These are phyloP conservation scores for Kryptopterus vitreolus DNA, from an alignment of 2,797 vertebrate species.

Conservation along the genomic window DNA sequence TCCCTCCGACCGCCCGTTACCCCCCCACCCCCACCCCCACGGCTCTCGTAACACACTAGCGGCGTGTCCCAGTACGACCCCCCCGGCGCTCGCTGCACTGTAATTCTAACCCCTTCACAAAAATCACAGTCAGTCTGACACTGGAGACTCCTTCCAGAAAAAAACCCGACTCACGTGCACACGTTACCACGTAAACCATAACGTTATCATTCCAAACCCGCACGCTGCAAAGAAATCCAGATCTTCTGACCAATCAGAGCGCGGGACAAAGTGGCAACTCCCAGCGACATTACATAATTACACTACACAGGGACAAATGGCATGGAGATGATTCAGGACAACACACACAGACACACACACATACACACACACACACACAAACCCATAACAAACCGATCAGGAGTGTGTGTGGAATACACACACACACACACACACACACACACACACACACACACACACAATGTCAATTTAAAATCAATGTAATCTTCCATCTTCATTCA, in stretches of 20 bases:
- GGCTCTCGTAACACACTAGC: background rate
- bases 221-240: too few species aligned
- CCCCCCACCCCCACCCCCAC: too few species aligned
- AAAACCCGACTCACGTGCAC: too few species aligned
- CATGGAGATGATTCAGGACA: too few species aligned
- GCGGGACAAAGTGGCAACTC: background rate
- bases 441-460: too few species aligned
- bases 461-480: too few species aligned
- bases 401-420: too few species aligned
- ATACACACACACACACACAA: too few species aligned
- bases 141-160: background rate
- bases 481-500: background rate
- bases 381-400: too few species aligned
- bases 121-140: background rate
- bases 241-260: background rate
- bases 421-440: too few species aligned
- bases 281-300: background rate
- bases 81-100: background rate
- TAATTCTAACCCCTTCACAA: background rate
- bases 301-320: background rate
- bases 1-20: too few species aligned
- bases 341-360: background rate
- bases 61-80: background rate
- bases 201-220: background rate
- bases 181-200: background rate